Percentiles rank a stretch among this genome's conserved stretches.
Conservation (phyloP, 2,113 vertebrate genomes). For the Struthidea cinerea region DNA sequence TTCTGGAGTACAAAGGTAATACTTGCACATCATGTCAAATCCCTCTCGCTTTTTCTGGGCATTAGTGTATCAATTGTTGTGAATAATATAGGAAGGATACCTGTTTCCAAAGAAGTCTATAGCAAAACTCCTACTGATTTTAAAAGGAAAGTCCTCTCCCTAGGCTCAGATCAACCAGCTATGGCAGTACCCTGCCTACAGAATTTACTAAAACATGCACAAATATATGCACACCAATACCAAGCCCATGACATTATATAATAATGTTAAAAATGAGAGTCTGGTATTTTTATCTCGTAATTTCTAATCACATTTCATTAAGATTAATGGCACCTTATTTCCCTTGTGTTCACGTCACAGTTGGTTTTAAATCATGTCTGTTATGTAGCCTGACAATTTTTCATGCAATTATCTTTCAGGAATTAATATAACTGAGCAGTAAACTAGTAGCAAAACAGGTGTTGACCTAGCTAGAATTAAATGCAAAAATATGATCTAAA, state of each 20-base stretch:
- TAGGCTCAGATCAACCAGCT: background rate
- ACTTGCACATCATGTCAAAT: background rate
- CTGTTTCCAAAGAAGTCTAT: background rate
- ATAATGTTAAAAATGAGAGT: background rate
- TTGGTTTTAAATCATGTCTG: background rate
- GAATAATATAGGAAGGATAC: background rate
- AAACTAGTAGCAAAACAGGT: background rate
- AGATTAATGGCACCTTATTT: background rate
- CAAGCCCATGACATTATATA: background rate
- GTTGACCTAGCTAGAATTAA: background rate
- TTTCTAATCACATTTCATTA: constrained; percentile 15
- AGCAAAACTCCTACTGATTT: background rate
- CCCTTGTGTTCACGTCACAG: background rate
- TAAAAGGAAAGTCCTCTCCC: background rate
- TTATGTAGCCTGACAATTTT: background rate
- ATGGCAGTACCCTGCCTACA: background rate
- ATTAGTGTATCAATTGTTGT: background rate
- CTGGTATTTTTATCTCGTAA: background rate
- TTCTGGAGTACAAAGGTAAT: background rate
- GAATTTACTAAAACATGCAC: background rate
- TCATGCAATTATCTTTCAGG: background rate
- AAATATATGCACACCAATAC: background rate
- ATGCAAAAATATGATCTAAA: background rate
- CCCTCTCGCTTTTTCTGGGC: background rate
- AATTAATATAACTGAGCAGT: background rate